These are phyloP conservation scores for Acholoe squamosa DNA, from an alignment of 2,888 invertebrate species.

Conservation along the genomic window DNA sequence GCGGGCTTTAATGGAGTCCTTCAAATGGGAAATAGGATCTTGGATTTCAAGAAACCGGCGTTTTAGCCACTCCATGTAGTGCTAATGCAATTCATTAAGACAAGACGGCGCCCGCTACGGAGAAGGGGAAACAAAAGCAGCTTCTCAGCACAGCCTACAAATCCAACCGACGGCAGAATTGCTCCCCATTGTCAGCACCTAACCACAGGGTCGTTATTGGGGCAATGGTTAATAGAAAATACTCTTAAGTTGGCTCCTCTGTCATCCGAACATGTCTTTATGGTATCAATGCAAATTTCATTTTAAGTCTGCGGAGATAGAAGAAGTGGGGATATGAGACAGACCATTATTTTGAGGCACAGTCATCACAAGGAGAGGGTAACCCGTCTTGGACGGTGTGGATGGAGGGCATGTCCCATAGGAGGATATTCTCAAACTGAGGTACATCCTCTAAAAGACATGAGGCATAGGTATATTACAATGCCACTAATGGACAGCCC, in stretches of 20 bases:
- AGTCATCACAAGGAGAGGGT: no score
- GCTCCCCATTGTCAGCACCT: background rate
- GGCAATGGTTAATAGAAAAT: background rate
- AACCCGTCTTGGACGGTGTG: no score
- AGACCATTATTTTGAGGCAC: no score
- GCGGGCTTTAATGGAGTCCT: background rate
- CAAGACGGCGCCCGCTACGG: background rate
- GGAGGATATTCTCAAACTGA: no score
- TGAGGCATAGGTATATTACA: no score
- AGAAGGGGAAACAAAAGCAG: background rate
- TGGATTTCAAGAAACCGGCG: conserved; percentile 9
- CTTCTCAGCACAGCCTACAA: background rate
- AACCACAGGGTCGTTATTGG: background rate
- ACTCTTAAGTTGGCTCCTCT: background rate
- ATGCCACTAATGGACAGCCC: no score
- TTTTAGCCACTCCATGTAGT: background rate
- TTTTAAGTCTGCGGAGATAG: no score
- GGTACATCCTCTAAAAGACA: no score
- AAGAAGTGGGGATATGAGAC: no score
- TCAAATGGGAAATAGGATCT: conserved; percentile 12
- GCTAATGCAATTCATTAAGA: conserved; percentile 6
- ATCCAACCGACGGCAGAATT: background rate
- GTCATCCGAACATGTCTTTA: background rate
- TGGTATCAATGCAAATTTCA: no score
- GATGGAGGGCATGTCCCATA: no score